Base-by-base conservation (phyloP, 2,797 vertebrate genomes). In the Mionectes olivaceus region DNA sequence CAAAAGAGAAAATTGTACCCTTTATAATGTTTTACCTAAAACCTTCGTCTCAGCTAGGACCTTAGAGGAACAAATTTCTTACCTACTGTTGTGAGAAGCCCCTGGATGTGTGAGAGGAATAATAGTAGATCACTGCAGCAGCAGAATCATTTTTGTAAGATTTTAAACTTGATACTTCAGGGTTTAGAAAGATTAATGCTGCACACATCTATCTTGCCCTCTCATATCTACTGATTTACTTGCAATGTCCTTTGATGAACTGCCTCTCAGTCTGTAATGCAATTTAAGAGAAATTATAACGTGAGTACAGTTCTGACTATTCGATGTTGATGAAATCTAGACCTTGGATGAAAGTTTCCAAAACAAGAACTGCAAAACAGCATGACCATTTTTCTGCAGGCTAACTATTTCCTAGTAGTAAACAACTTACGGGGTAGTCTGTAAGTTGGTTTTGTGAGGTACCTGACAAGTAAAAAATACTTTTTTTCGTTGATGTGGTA, bases 1-100 rank as follows among this genome's bases (percentile, higher is more conserved):
- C 2, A 3, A 64, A 79, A 47, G 23, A 52, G 37, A 67, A 57
- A 75, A 43, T 9, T 50, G 27, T 44, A 37, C 52, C n/a, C 50
- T 59, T 83, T 35, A 25, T 93, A 50, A 69, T 39, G 50, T 94
- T 93, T 79, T 87, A 68, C 55, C 37, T 94, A 95, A 93, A 91
- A 86, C 41, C 23, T 86, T 96, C 88, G 21, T 81, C 69, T 81
- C 41, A 16, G 46, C 71, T 68, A 78, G 43, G 47, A 77, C 19
- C 60, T 92, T 59, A 53, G 10, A 73, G 87, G 19, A 84, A 24
- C 25, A 92, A 16, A 64, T 86, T 96, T 95, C 77, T 95, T 43
- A 83, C 64, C 33, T 70, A 25, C 56, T 67, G 30, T 25, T 80
- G 39, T 82, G 89, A 63, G 47, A 96, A 95, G 70, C 30, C 33